Base-by-base conservation (phyloP, 2,888 invertebrate species). In the Pedicia rivosa region DNA sequence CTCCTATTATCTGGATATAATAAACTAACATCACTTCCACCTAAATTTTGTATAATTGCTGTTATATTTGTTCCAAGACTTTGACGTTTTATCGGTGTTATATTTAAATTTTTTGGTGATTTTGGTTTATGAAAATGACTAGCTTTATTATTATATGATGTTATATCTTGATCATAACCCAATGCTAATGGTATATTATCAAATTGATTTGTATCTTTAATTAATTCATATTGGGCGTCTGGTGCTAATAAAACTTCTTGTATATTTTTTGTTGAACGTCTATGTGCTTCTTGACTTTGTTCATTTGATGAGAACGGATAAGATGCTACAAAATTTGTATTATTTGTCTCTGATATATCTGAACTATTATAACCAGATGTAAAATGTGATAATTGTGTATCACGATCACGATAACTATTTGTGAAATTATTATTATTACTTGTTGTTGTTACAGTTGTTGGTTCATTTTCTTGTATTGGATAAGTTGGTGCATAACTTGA, bases 201-300 rank as follows among this genome's bases (percentile, higher is more conserved):
- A 19, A 45, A 49, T 22, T 47, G 46, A 37, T 38, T 47, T 12
- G 49, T 49, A 41, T 57, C 60, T 40, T 58, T 54, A 47, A 61
- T 57, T 45, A 59, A 50, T 48, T 75, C 74, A 48, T 75, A 75
- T 46, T 74, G 73, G 2, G 74, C 70, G 45, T 74, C 72, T 0
- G 71, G 70, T 1, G 72, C 69, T 26, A 72, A 50, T 44, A 68
- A 68, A 0, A 57, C 54, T 13, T 49, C 50, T 36, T 48, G 46
- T 6, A 57, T 48, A 35, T 60, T 57, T 43, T 61, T 61, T 2
- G 60, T 62, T 16, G 60, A 57, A 9, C 60, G 52, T 5, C 61
- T 54, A 47, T 60, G 59, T 19, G 62, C 62, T 42, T 61, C 61
- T 35, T 60, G 48, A 40, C 58, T 58, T 45, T 59, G 59, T 25